A percentile compares a stretch with the other conserved stretches of the same genome.
Evolutionary conservation across 2,113 vertebrate genomes (phyloP).

Genomic region (Rhea pennata): DNA sequence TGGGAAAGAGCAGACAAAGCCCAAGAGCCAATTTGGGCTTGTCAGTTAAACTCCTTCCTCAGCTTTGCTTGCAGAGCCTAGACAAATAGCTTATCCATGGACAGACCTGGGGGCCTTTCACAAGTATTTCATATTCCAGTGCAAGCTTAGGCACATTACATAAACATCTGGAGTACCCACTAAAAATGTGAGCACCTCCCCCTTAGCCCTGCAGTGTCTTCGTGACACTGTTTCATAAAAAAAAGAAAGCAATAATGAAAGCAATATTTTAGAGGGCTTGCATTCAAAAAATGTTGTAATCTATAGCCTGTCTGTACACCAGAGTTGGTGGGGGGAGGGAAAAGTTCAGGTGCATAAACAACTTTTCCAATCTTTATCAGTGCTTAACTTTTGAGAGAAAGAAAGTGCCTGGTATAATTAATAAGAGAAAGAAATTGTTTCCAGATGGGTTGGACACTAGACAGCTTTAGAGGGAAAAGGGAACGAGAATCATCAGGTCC

Average conservation of each 20-base stretch:
- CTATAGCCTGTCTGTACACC: background rate
- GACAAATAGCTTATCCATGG: constrained; percentile 22
- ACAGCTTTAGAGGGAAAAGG: background rate
- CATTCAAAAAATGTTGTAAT: background rate
- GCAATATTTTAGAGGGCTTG: background rate
- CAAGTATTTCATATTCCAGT: constrained; percentile 66
- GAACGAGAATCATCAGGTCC: background rate
- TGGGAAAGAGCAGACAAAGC: background rate
- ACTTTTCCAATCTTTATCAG: background rate
- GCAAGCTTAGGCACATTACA: constrained; percentile 74
- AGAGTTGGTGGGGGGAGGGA: background rate
- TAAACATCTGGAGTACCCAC: constrained; percentile 22
- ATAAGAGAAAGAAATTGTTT: background rate
- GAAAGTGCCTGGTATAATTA: background rate
- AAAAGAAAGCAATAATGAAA: too few species aligned
- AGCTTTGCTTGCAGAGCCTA: constrained; percentile 52
- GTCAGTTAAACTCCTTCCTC: constrained; percentile 62
- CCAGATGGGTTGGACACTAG: background rate
- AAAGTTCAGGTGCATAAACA: background rate
- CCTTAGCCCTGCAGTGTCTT: constrained; percentile 23
- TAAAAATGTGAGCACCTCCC: background rate
- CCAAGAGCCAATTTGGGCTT: constrained; percentile 40
- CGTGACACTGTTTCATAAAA: background rate
- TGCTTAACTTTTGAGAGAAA: background rate
- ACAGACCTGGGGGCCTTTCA: constrained; percentile 46